phyloP scores from a whole-genome alignment of 2,888 invertebrate species.

The Unio pictorum region DNA sequence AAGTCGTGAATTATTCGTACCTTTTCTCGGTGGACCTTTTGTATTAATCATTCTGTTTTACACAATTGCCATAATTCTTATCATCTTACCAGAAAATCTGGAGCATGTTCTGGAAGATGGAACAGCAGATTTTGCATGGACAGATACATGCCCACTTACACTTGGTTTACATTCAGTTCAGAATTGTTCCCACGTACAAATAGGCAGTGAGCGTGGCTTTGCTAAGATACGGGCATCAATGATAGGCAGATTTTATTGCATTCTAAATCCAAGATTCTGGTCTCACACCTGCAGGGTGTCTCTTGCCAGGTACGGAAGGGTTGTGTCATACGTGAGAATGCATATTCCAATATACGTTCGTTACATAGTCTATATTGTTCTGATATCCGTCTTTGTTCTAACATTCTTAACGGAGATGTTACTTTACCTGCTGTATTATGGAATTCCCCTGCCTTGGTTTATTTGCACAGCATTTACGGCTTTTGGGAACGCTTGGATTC shows the following conservation, averaged over 20 bases:
- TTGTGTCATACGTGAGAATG: not conserved
- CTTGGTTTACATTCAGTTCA: slow-evolving; percentile 11
- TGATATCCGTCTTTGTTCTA: slow-evolving; percentile 7
- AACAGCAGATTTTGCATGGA: not conserved
- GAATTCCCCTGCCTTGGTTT: slow-evolving; percentile 8
- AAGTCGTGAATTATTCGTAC: slow-evolving; percentile 16
- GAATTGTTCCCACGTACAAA: slow-evolving; percentile 4
- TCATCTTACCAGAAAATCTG: slow-evolving; percentile 12
- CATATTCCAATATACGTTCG: no score
- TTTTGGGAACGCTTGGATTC: not conserved
- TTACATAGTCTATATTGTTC: not conserved
- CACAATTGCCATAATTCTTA: slow-evolving; percentile 10
- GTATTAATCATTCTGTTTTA: slow-evolving; percentile 12
- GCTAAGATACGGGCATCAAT: not conserved
- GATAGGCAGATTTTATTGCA: slow-evolving; percentile 9
- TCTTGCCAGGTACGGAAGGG: not conserved
- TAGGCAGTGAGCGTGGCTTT: slow-evolving; percentile 12
- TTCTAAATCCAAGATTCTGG: slow-evolving; percentile 17
- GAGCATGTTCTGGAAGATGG: slow-evolving; percentile 10
- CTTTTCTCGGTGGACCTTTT: slow-evolving; percentile 23
- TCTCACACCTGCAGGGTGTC: not conserved
- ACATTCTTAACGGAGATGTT: slow-evolving; percentile 6
- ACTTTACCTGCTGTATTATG: slow-evolving; percentile 10
- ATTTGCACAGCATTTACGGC: not conserved
- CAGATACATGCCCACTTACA: slow-evolving; percentile 7